Evolutionary conservation across 1,140 invertebrate species (phyloP), one percentile per base, ranked within the genome.

Genomic region (Hyles euphorbiae): DNA sequence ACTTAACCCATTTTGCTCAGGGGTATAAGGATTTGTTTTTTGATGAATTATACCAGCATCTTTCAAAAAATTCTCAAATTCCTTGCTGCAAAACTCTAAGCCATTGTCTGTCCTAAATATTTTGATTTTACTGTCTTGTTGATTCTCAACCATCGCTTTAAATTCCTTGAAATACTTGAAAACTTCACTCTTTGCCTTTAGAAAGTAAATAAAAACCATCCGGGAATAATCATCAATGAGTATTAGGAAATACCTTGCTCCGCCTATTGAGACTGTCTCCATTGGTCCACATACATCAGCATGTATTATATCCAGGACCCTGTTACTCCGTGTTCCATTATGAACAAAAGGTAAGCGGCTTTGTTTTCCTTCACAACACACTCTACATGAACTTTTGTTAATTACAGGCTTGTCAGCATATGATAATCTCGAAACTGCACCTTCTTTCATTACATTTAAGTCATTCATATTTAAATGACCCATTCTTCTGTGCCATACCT

Each of bases 221-320:
- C 36, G 36, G 4, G 36, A 5, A 8, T 40, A 40, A 40, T 40
- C 36, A 40, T 82, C 73, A 6, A 67, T 67, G 50, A 77, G 72
- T n/a, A 67, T 22, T 12, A 76, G 48, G 50, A 74, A 76, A 53
- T 75, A 80, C 34, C 56, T 61, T 4, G 49, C 33, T 5, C 59
- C 64, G 40, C 64, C 58, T 33, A 67, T 44, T 2, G 72, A 75
- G 7, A 10, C n/a, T 7, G 44, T 43, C 11, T 67, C 61, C 55
- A 83, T 69, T 2, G 77, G 77, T 32, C 77, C 81, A 68, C 68
- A 79, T 0, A 78, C 22, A 58, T 82, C 78, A 9, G 70, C 54
- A 53, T 78, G 72, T 1, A 77, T 59, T 1, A 75, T 33, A n/a
- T 76, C 64, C 22, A 72, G 49, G 11, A 74, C 5, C 8, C 45